Percentiles rank a stretch among this genome's conserved stretches.
phyloP scores from a whole-genome alignment of 1,140 invertebrate species.

The Calycopis cecrops region DNA sequence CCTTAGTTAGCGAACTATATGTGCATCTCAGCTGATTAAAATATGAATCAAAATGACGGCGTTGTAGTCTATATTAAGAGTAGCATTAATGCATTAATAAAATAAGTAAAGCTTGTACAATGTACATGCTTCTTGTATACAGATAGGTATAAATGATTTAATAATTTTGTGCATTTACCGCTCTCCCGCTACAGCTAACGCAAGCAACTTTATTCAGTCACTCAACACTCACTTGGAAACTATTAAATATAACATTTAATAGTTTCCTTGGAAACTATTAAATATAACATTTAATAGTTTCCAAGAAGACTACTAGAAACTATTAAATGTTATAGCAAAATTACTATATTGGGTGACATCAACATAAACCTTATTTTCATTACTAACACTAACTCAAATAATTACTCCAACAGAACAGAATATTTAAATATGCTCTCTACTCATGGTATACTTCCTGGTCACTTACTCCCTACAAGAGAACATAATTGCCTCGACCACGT shows the following conservation, averaged over 20 bases:
- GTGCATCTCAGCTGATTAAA: background rate
- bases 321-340: too few species aligned
- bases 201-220: too few species aligned
- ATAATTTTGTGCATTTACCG: slow-evolving; percentile 7
- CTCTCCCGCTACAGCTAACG: too few species aligned
- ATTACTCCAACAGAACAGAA: too few species aligned
- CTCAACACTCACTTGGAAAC: too few species aligned
- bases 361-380: background rate
- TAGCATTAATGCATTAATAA: too few species aligned
- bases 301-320: background rate
- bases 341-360: background rate
- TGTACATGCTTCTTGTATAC: too few species aligned
- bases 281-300: background rate
- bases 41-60: slow-evolving; percentile 12
- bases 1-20: slow-evolving; percentile 3
- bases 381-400: too few species aligned
- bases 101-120: too few species aligned
- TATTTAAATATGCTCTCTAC: background rate
- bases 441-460: background rate
- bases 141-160: background rate
- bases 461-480: background rate
- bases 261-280: background rate
- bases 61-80: too few species aligned
- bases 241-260: background rate
- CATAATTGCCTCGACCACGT: background rate